Evolutionary conservation across 2,113 vertebrate genomes (phyloP), one percentile per base, ranked within the genome.

Genomic region (Sitta europaea): DNA sequence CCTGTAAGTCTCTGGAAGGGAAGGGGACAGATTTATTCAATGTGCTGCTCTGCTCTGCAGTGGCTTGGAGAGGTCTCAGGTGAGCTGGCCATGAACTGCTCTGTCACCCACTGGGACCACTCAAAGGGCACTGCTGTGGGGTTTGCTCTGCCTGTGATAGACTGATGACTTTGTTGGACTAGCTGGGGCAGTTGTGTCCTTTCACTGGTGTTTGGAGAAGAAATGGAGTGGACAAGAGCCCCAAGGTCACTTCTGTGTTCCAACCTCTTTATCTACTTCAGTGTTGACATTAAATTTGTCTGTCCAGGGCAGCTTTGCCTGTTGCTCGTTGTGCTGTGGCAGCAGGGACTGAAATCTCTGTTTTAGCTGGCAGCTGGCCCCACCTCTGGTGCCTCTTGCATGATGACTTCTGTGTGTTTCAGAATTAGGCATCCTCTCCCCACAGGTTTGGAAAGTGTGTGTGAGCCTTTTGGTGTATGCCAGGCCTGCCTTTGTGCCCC

Each of bases 341-440:
- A 79, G 66, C 65, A 14, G 31, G 51, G 45, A 9, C 54, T 45
- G 3, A 85, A 67, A 51, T 28, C 66, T 68, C 14, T 35, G 2
- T 59, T 85, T 59, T 23, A 67, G 35, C 54, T 71, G 72, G 81
- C 31, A 62, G 9, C 33, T 33, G 12, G 13, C 18, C 59, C 15
- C 65, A 70, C 43, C 47, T 33, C 24, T 11, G 42, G 59, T 85
- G 66, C 45, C 5, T 2, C 47, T 42, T 40, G 38, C 24, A 21
- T 0, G 1, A 14, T 36, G 57, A 2, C 17, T 27, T 48, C 3
- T 0, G 0, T 14, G 47, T 14, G 28, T 31, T 77, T 81, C 35
- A 57, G n/a, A 63, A 23, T 24, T 6, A 35, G 83, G 14, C 20
- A 50, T 83, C 48, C 28, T 78, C 25, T 53, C 48, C 33, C 9